Evolutionary conservation across 2,797 vertebrate species (phyloP), one percentile per base, ranked within the genome.

Genomic region (Epinephelus coioides): DNA sequence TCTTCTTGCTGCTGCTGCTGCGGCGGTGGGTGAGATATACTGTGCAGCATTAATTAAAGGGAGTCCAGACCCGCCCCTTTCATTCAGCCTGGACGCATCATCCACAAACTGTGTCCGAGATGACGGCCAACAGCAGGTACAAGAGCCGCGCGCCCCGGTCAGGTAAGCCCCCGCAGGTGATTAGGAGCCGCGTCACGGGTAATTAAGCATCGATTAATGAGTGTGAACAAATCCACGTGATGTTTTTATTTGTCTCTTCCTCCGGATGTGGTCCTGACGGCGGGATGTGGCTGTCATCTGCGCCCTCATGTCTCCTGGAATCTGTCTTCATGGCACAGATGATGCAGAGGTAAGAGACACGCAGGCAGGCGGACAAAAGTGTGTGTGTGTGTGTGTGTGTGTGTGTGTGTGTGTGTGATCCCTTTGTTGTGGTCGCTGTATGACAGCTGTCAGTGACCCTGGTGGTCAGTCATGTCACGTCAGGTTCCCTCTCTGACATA

Each of bases 91-190:
- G 64, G 63, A 76, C 73, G 34, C 50, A 2, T 40, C 60, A 18
- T 30, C 17, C 50, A 14, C 65, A 38, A n/a, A 25, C 73, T 43
- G 74, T 47, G 69, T 71, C 63, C 81, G 71, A 49, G 81, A 97
- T 97, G 97, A 97, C 96, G 93, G 93, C 95, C 73, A 96, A 82
- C 94, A 91, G 95, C 94, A 95, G 97, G 79, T 96, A 94, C 95
- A 96, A 94, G 93, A 97, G 94, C 95, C 97, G 97, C 82, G 87
- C 95, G 92, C 91, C 90, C 47, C 96, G 96, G 82, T 89, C 97
- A 96, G 97, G 97, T 97, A 93, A 96, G 95, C n/a, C 6, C 43
- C 71, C 4, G 50, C 83, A 67, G 64, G 47, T 65, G 1, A 69
- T 46, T 4, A 8, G 13, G 3, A 1, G 15, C 17, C 14, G 40